Conservation (phyloP, 2,113 vertebrate genomes). For the Thamnophis sirtalis region DNA sequence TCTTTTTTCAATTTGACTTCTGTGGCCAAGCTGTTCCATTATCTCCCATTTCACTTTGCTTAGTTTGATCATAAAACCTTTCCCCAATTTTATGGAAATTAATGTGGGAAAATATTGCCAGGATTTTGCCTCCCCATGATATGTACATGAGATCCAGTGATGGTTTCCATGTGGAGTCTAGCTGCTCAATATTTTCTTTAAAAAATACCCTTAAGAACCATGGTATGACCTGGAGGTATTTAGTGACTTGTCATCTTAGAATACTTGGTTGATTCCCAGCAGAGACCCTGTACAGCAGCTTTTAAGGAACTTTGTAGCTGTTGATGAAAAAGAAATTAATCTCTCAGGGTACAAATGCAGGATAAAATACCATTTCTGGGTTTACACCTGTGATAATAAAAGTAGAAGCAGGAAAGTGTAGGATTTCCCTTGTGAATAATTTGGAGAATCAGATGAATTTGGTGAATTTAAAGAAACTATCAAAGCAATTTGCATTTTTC, state of each 20-base stretch:
- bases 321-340: background rate
- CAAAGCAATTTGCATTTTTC: background rate
- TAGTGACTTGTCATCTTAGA: conserved; percentile 28
- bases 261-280: background rate
- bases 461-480: background rate
- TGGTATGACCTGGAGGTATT: conserved; percentile 6
- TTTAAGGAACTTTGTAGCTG: background rate
- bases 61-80: background rate
- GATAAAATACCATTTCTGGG: background rate
- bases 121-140: background rate
- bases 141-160: background rate
- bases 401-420: background rate
- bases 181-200: background rate
- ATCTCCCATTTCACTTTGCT: background rate
- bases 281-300: background rate
- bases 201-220: background rate
- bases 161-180: background rate
- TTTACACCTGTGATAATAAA: background rate
- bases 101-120: background rate
- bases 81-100: background rate
- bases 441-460: background rate
- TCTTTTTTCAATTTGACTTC: background rate
- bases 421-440: background rate
- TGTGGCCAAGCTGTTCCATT: background rate
- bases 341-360: background rate